A percentile compares a stretch with the other conserved stretches of the same genome.
Conservation (phyloP, 1,140 invertebrate species). For the Drosophila prosaltans region DNA sequence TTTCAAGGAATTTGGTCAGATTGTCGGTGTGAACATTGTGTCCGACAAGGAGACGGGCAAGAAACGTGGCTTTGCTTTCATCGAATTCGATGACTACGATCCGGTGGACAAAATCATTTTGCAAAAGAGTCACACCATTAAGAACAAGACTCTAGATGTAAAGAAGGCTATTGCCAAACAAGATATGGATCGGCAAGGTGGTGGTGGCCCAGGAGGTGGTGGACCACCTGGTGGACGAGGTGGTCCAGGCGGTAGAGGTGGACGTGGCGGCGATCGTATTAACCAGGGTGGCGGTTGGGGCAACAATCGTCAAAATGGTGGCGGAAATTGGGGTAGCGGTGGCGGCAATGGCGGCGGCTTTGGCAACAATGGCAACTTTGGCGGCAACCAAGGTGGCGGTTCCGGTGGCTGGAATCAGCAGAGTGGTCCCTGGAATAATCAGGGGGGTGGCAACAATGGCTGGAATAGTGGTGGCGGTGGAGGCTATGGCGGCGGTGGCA, state of each 20-base stretch:
- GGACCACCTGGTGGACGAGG: conserved; percentile 28
- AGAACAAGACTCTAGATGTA: conserved; percentile 90
- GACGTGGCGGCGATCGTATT: conserved; percentile 63
- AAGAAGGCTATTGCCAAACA: conserved; percentile 91
- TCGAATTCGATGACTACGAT: conserved; percentile 98
- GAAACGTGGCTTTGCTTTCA: conserved; percentile 97
- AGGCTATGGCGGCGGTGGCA: conserved; percentile 51
- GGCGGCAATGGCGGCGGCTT: conserved; percentile 83
- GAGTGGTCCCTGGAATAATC: conserved; percentile 71
- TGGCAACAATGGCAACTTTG: conserved; percentile 71
- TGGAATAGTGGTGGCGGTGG: conserved; percentile 83
- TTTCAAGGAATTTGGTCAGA: conserved; percentile 93
- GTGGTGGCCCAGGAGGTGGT: conserved; percentile 57
- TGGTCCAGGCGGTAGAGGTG: conserved; percentile 50
- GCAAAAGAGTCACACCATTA: conserved; percentile 89
- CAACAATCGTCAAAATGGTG: conserved; percentile 79
- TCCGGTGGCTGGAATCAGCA: conserved; percentile 73
- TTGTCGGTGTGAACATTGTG: conserved; percentile 94
- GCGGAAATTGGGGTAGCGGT: conserved; percentile 83
- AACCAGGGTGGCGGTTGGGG: conserved; percentile 72
- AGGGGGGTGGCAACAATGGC: conserved; percentile 61
- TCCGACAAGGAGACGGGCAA: conserved; percentile 95
- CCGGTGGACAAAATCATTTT: conserved; percentile 97
- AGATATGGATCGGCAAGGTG: conserved; percentile 86
- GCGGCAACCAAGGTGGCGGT: conserved; percentile 52